Percentiles rank a stretch among this genome's conserved stretches.
These are phyloP conservation scores for Hypanus sabinus DNA, from an alignment of 2,113 vertebrate species.

Conservation along the genomic window DNA sequence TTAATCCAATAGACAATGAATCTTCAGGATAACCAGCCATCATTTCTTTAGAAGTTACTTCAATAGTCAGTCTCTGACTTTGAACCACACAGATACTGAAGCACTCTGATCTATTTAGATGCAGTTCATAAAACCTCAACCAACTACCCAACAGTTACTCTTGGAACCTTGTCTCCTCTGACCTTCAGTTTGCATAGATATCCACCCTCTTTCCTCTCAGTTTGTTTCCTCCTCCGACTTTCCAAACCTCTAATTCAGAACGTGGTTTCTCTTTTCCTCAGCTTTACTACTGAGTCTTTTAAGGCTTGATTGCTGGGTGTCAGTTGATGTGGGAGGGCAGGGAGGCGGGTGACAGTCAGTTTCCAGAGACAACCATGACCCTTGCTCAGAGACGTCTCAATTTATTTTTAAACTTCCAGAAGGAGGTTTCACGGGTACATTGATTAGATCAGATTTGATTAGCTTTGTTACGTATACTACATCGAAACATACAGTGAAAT, in stretches of 20 bases:
- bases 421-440: no score
- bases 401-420: no score
- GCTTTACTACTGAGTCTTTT: neutral
- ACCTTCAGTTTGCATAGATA: neutral
- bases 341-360: no score
- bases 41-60: neutral
- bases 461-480: no score
- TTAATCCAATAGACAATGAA: neutral
- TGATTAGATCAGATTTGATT: no score
- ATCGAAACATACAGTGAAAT: no score
- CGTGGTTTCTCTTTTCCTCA: neutral
- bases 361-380: no score
- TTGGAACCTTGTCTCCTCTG: neutral
- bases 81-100: neutral
- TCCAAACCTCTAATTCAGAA: neutral
- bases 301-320: no score
- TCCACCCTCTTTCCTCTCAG: neutral
- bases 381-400: no score
- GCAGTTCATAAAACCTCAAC: neutral
- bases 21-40: no score
- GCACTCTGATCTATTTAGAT: neutral
- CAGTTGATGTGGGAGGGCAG: no score
- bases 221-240: neutral
- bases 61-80: neutral
- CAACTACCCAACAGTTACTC: neutral